Evolutionary conservation across 1,140 invertebrate species (phyloP).

Genomic region (Papilio helenus): DNA sequence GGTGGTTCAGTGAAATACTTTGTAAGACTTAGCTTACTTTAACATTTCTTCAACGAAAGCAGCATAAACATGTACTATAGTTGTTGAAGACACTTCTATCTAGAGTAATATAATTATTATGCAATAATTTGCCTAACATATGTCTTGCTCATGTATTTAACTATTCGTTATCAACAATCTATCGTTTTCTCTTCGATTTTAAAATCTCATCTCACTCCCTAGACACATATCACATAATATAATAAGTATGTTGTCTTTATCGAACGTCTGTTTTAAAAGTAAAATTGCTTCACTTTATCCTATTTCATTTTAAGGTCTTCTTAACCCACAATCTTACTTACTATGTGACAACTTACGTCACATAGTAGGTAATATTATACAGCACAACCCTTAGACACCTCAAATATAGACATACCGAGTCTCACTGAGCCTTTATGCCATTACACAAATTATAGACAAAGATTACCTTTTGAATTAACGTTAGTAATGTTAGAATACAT

Average conservation of each 20-base stretch:
- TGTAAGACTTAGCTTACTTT: neutral
- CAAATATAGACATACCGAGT: neutral
- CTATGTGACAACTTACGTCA: neutral
- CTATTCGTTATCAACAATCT: no score
- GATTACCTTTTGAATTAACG: neutral
- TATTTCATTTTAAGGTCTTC: no score
- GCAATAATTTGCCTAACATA: no score
- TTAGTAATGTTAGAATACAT: slow-evolving; percentile 1
- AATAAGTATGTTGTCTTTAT: no score
- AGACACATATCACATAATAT: no score
- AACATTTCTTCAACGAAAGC: neutral
- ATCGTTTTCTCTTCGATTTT: no score
- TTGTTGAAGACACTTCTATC: no score
- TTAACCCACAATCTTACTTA: neutral
- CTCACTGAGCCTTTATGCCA: neutral
- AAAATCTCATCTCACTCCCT: no score
- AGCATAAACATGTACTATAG: neutral
- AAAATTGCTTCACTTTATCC: no score
- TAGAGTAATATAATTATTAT: no score
- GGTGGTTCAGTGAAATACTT: neutral
- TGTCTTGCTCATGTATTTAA: no score
- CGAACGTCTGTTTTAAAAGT: no score
- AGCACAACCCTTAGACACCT: neutral
- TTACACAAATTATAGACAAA: neutral
- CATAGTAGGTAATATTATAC: neutral